Base-by-base conservation (phyloP, 1,140 invertebrate genomes). In the Chelonus insularis region DNA sequence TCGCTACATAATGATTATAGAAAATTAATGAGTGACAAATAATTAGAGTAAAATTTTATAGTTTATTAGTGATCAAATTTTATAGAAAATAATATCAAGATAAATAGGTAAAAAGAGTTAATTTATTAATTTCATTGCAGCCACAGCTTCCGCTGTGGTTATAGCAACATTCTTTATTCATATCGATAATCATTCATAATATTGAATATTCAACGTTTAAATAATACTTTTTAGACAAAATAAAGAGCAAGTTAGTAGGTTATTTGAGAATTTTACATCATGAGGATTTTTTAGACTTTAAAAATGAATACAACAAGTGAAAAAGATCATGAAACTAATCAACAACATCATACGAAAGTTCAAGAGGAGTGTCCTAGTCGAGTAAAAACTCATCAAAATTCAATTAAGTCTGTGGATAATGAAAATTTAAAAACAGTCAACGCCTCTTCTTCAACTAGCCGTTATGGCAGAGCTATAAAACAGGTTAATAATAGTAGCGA, bases 401-500 rank as follows among this genome's bases (percentile, higher is more conserved):
- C 12, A 14, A 4, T 16, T 9, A 45, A 41, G 29, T 41, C 18
- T 14, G 50, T 18, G 5, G 32, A 54, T 43, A 51, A 60, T 50
- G 14, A 20, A 16, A 37, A 59, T 25, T 20, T 43, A 54, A 36
- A 12, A 4, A 39, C 29, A 18, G 14, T 23, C 29, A 54, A 41
- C 14, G 20, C 9, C 36, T 23, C 9, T 21, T 41, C 58, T 39
- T n/a, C 29, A 5, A 55, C 8, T 8, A 55, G 34, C 20, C 52
- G 52, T 3, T 55, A 55, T 55, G 58, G 58, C 14, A 52, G 51
- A 16, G 32, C 58, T 1, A 54, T 51, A 25, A 52, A 54, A 34
- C 36, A 32, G 7, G 58, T 51, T 45, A 45, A 60, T 43, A 52
- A 45, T 20, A 51, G 20, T 21, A 41, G 52, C 21, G n/a, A 23